Conservation (phyloP, 2,113 vertebrate species). For the Smithornis capensis region DNA sequence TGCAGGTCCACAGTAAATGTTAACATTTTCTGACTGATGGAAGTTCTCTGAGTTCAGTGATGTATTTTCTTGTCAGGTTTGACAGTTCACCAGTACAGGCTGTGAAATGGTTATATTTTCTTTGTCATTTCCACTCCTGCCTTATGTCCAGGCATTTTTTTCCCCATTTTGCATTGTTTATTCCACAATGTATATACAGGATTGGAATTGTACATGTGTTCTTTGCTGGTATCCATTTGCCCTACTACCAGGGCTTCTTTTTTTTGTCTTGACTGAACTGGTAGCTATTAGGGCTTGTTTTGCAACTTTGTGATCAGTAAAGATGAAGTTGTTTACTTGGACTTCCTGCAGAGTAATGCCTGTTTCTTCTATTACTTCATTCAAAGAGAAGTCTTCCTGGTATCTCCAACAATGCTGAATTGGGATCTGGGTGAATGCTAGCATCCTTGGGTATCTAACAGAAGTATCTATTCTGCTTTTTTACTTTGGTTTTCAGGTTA, state of each 20-base stretch:
- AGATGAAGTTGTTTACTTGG: neutral
- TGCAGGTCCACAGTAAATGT: neutral
- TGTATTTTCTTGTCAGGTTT: neutral
- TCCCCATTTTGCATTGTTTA: neutral
- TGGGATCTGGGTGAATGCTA: neutral
- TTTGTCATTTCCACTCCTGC: neutral
- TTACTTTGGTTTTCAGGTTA: neutral
- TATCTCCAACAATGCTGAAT: neutral
- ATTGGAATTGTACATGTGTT: neutral
- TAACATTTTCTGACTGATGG: neutral
- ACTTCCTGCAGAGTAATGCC: neutral
- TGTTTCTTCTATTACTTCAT: neutral
- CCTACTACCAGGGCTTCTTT: neutral
- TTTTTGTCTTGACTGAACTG: neutral
- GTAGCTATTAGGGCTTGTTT: neutral
- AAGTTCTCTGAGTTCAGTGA: neutral
- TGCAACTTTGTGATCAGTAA: neutral
- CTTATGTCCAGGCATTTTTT: neutral
- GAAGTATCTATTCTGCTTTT: neutral
- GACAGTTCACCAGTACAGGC: neutral
- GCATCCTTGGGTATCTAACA: fast-evolving
- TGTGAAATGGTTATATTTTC: neutral
- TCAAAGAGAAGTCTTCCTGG: neutral
- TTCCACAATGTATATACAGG: neutral
- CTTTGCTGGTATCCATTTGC: neutral